A percentile compares a stretch with the other conserved stretches of the same genome.
phyloP scores from a whole-genome alignment of 2,888 invertebrate species.

The Eristalis tenax region DNA sequence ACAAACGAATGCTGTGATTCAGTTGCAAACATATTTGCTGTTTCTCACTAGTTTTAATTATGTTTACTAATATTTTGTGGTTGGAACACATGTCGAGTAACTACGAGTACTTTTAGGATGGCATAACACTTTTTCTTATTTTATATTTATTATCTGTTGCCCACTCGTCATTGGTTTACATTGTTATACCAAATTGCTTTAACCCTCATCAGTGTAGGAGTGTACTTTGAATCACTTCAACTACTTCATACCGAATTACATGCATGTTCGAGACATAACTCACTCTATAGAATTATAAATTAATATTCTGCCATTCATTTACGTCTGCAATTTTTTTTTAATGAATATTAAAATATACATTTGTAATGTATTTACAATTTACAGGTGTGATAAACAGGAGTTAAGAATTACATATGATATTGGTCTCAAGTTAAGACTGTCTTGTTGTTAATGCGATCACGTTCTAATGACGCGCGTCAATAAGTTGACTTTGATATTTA shows the following conservation, averaged over 20 bases:
- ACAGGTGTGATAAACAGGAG: conserved; percentile 36
- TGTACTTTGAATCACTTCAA: too few relatives aligned
- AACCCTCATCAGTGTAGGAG: background rate
- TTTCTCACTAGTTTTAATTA: too few relatives aligned
- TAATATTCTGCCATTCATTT: conserved; percentile 29
- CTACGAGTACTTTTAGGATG: too few relatives aligned
- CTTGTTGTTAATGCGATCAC: conserved; percentile 36
- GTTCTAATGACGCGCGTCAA: conserved; percentile 33
- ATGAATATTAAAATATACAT: conserved; percentile 45
- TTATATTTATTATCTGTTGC: background rate
- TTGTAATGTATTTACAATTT: background rate
- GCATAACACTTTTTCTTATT: too few relatives aligned
- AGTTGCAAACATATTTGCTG: too few relatives aligned
- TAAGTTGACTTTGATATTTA: background rate
- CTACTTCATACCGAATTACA: too few relatives aligned
- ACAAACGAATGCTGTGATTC: too few relatives aligned
- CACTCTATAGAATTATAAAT: background rate
- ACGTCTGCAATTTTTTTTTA: conserved; percentile 48
- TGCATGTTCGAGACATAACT: too few relatives aligned
- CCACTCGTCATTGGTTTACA: conserved; percentile 10
- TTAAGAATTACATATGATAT: conserved; percentile 39
- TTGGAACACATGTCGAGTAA: too few relatives aligned
- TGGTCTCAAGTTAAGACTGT: background rate
- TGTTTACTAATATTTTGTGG: too few relatives aligned
- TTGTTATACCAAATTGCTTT: conserved; percentile 7